phyloP scores from a whole-genome alignment of 2,797 vertebrate genomes.

The Xyrichtys novacula region DNA sequence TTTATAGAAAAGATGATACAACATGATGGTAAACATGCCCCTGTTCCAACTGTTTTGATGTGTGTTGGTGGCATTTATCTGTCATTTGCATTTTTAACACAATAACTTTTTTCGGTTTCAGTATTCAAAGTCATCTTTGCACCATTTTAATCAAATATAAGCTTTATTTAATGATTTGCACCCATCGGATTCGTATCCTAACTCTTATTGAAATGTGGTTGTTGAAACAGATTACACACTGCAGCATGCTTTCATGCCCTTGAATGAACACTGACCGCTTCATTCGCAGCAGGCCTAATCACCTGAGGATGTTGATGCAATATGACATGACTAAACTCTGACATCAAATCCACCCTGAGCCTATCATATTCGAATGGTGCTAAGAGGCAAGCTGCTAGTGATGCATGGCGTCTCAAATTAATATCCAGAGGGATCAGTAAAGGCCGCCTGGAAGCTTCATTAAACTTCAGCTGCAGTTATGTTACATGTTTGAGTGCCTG shows the following conservation, averaged over 20 bases:
- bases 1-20: no score
- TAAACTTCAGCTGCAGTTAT: constrained; percentile 45
- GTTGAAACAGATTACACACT: constrained; percentile 27
- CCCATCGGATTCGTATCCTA: no score
- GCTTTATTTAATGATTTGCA: no score
- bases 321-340: constrained; percentile 40
- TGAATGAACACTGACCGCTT: constrained; percentile 43
- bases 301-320: constrained; percentile 47
- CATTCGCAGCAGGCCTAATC: constrained; percentile 36
- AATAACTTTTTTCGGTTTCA: no score
- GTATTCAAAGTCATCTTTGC: no score
- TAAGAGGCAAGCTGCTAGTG: constrained; percentile 20
- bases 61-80: no score
- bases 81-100: no score
- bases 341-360: constrained; percentile 35
- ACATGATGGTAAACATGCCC: no score
- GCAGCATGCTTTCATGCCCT: constrained; percentile 4
- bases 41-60: no score
- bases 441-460: constrained; percentile 46
- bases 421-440: constrained; percentile 51
- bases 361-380: constrained; percentile 31
- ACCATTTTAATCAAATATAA: no score
- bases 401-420: constrained; percentile 5
- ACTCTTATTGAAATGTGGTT: no score
- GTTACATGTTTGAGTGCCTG: constrained; percentile 23